These are phyloP conservation scores for Corapipo altera DNA, from an alignment of 2,113 vertebrate genomes.

Conservation along the genomic window DNA sequence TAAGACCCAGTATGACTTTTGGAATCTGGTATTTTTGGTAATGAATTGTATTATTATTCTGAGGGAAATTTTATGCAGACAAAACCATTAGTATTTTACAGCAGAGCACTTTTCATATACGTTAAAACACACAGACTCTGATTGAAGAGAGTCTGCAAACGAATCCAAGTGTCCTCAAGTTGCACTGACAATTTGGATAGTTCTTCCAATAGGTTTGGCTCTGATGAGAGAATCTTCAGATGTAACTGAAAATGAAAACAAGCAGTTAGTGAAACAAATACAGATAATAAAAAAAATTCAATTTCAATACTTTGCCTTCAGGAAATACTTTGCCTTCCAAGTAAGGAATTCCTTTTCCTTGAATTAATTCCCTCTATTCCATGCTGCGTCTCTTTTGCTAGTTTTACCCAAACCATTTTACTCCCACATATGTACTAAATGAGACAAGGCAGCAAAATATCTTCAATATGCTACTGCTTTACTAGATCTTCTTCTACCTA, in stretches of 20 bases:
- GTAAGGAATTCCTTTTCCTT: background rate
- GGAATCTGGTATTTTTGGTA: background rate
- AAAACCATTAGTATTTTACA: constrained; percentile 67
- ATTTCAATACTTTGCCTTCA: background rate
- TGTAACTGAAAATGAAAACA: constrained; percentile 82
- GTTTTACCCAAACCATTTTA: background rate
- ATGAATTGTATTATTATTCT: background rate
- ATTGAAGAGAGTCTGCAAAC: constrained; percentile 82
- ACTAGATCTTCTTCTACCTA: background rate
- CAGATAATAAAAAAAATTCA: background rate
- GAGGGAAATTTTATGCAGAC: background rate
- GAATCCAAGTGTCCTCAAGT: constrained; percentile 84
- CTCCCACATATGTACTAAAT: background rate
- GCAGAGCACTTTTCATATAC: constrained; percentile 89
- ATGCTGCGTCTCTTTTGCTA: background rate
- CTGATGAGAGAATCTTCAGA: constrained; percentile 81
- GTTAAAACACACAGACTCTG: constrained; percentile 92
- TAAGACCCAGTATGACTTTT: background rate
- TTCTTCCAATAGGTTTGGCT: constrained; percentile 79
- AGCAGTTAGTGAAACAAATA: constrained; percentile 11
- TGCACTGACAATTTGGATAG: constrained; percentile 72
- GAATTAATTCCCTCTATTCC: background rate
- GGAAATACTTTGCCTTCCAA: background rate
- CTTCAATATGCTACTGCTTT: background rate
- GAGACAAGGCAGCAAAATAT: background rate